Evolutionary conservation across 2,797 vertebrate species (phyloP), one percentile per base, ranked within the genome.

Genomic region (Bradypodion pumilum): DNA sequence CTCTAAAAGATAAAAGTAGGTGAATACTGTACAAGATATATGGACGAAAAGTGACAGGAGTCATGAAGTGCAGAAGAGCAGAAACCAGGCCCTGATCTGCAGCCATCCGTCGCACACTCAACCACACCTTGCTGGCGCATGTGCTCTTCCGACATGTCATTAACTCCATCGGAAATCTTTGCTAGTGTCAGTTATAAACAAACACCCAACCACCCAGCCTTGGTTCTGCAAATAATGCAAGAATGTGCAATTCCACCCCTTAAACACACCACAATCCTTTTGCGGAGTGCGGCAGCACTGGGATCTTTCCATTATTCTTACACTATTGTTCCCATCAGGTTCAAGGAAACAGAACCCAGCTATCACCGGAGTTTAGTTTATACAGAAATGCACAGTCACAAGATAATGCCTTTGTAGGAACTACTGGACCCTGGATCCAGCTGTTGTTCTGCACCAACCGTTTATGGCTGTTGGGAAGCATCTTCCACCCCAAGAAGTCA

Each of bases 1-100:
- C 42, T n/a, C 12, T 23, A 70, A 37, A 72, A 49, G 49, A 91
- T 81, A 44, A 40, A 89, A 84, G n/a, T 2, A 84, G 85, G 6
- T 4, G n/a, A 85, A 75, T 13, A 70, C 2, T 29, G 69, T 62
- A 6, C 0, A 44, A 83, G 73, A 2, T 56, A 56, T 16, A 56
- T 5, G 15, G 52, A 19, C 12, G 21, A 56, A 56, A 56, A 56
- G 52, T 56, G 52, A 56, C 52, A 21, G 13, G 52, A 56, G 52
- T 56, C 5, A 4, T 1, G 13, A 15, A 15, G 52, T 56, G 52
- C 19, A 16, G 3, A 56, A 56, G 52, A 56, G 49, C 52, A 23
- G 21, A 19, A n/a, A n/a, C n/a, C n/a, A n/a, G n/a, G n/a, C n/a
- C n/a, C n/a, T n/a, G n/a, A n/a, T n/a, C n/a, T n/a, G n/a, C n/a